A percentile compares a stretch with the other conserved stretches of the same genome.
These are phyloP conservation scores for Rachycentron canadum DNA, from an alignment of 2,797 vertebrate species.

Conservation along the genomic window DNA sequence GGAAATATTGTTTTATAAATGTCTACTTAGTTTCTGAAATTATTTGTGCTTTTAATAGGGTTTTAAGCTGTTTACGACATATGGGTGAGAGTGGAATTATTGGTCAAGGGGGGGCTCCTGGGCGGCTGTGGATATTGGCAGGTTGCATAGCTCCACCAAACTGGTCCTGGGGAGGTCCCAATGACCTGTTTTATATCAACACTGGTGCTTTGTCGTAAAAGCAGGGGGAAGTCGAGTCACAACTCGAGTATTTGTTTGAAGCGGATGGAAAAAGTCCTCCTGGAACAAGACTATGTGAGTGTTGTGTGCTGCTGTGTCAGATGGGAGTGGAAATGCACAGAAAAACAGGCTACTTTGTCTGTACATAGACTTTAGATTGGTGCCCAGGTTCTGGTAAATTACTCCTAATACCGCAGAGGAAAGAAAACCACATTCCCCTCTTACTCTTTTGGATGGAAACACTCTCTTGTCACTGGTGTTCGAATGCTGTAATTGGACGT, in stretches of 20 bases:
- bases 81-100: slow-evolving; percentile 81
- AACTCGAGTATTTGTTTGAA: slow-evolving; percentile 81
- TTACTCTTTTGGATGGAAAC: slow-evolving; percentile 77
- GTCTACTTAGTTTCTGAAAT: slow-evolving; percentile 81
- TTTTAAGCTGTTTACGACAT: slow-evolving; percentile 85
- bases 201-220: slow-evolving; percentile 83
- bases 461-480: slow-evolving; percentile 61
- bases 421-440: slow-evolving; percentile 65
- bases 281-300: slow-evolving; percentile 62
- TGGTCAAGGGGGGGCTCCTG: slow-evolving; percentile 72
- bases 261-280: slow-evolving; percentile 78
- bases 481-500: slow-evolving; percentile 77
- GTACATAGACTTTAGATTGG: slow-evolving; percentile 63
- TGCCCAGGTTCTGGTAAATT: slow-evolving; percentile 78
- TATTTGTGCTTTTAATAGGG: slow-evolving; percentile 84
- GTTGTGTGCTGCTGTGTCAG: slow-evolving; percentile 72
- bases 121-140: slow-evolving; percentile 81
- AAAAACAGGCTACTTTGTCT: slow-evolving; percentile 66
- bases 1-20: slow-evolving; percentile 84
- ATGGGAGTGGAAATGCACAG: slow-evolving; percentile 65
- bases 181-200: slow-evolving; percentile 88
- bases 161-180: slow-evolving; percentile 84
- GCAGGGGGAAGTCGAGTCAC: slow-evolving; percentile 81
- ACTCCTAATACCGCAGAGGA: slow-evolving; percentile 62
- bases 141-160: slow-evolving; percentile 69